Evolutionary conservation across 2,797 vertebrate species (phyloP).

Genomic region (Squalus acanthias): DNA sequence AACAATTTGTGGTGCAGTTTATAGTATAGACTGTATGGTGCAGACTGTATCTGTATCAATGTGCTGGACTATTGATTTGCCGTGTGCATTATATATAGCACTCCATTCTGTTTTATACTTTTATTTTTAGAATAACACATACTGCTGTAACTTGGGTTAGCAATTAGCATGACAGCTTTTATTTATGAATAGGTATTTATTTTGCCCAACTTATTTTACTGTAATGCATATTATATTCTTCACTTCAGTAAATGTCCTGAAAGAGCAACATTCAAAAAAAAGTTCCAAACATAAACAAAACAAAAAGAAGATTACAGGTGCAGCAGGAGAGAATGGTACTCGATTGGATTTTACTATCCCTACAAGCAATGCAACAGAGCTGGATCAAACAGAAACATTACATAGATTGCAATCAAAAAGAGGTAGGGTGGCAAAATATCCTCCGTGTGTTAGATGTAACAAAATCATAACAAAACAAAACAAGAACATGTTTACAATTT

Average conservation of each 20-base stretch:
- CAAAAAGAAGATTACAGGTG: neutral
- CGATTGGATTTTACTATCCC: neutral
- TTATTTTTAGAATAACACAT: neutral
- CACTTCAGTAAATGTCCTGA: slow-evolving; percentile 32
- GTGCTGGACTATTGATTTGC: neutral
- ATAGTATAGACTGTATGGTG: too few species aligned
- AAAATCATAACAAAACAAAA: neutral
- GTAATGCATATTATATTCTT: neutral
- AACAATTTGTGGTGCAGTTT: neutral
- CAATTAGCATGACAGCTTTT: neutral
- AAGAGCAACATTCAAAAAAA: slow-evolving; percentile 21
- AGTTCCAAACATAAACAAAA: neutral
- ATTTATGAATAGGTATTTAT: neutral
- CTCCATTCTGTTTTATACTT: neutral
- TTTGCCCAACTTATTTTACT: neutral
- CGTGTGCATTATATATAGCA: neutral
- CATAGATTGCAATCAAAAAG: neutral
- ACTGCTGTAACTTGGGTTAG: neutral
- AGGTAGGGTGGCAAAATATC: neutral
- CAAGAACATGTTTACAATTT: neutral
- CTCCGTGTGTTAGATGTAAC: neutral
- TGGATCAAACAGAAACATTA: neutral
- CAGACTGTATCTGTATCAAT: neutral
- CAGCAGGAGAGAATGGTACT: neutral
- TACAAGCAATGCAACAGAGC: neutral